Percentiles rank a stretch among this genome's conserved stretches.
These are phyloP conservation scores for Phaethon lepturus DNA, from an alignment of 2,113 vertebrate species.

Conservation along the genomic window DNA sequence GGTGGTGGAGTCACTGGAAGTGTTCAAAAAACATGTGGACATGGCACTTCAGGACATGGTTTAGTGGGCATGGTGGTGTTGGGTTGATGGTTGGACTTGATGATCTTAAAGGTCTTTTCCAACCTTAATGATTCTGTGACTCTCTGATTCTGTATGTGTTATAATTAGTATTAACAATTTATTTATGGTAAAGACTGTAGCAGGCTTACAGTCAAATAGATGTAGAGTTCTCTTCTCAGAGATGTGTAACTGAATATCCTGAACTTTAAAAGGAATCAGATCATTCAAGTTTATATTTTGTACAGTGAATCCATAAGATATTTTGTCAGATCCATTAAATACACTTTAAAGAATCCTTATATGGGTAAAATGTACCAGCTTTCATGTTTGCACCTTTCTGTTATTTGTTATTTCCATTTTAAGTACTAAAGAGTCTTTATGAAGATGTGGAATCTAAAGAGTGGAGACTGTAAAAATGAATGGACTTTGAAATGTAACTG, in stretches of 20 bases:
- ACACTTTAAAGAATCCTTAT: neutral
- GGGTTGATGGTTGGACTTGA: no score
- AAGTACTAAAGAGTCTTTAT: neutral
- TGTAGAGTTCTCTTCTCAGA: neutral
- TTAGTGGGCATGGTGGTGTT: no score
- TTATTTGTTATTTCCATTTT: neutral
- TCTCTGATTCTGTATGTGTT: neutral
- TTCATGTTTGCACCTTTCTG: neutral
- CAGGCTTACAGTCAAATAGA: neutral
- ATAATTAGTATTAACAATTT: neutral
- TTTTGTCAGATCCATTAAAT: neutral
- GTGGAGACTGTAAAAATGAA: neutral
- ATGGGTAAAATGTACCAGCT: neutral
- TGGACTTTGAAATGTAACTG: neutral
- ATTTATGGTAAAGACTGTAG: neutral
- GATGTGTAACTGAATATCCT: neutral
- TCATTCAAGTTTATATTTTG: neutral
- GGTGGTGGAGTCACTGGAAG: no score
- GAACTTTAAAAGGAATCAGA: neutral
- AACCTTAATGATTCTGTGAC: no score
- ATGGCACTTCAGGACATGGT: no score
- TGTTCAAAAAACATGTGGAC: no score
- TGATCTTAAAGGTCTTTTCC: no score
- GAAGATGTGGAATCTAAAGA: neutral
- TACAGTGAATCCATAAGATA: neutral